These are phyloP conservation scores for Circaetus cinerascens DNA, from an alignment of 2,113 vertebrate species.

Conservation along the genomic window DNA sequence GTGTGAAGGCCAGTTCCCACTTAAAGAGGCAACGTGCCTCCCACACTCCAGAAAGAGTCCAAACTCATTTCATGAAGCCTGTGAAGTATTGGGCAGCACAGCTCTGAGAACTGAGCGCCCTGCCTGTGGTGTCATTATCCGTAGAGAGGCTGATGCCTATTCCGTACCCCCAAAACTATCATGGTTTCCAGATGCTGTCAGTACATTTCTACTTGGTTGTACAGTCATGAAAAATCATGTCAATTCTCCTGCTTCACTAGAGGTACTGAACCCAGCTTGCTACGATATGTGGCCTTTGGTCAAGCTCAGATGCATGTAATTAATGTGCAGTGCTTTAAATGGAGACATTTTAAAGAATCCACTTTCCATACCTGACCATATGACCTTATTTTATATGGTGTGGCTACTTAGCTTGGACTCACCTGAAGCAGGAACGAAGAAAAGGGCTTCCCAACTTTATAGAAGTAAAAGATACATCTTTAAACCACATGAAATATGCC, in stretches of 20 bases:
- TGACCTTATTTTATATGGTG: fast-evolving
- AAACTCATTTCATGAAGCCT: background rate
- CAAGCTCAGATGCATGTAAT: background rate
- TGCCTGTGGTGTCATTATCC: background rate
- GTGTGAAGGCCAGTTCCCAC: background rate
- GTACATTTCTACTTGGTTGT: background rate
- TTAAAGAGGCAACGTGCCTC: background rate
- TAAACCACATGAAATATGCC: background rate
- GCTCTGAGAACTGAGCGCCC: background rate
- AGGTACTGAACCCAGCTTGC: background rate
- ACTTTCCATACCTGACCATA: background rate
- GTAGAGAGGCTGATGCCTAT: background rate
- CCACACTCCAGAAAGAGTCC: background rate
- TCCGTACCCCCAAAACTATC: background rate
- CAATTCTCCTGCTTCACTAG: background rate
- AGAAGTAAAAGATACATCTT: background rate
- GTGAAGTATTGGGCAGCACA: background rate
- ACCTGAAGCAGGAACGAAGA: background rate
- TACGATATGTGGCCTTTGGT: background rate
- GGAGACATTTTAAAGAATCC: background rate
- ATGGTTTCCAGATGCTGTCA: background rate
- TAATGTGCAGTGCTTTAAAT: background rate
- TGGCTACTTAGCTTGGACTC: background rate
- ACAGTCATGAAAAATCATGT: background rate
- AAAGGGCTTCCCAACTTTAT: background rate